Evolutionary conservation across 2,888 invertebrate species (phyloP), one percentile per base, ranked within the genome.

Genomic region (Mechanitis messenoides): DNA sequence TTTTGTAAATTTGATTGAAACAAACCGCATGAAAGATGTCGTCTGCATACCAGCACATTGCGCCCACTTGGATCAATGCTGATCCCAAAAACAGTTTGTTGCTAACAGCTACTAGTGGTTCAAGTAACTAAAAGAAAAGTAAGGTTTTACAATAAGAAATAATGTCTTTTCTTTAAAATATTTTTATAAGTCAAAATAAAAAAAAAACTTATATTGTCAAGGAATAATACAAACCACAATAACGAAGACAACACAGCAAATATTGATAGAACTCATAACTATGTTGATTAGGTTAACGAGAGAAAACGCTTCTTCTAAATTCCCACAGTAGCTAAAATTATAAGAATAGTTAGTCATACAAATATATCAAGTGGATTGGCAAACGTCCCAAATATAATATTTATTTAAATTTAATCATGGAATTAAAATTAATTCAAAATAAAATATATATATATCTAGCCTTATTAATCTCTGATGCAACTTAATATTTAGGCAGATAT

Each of bases 41-140:
- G 64, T 90, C 89, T 20, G 87, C 88, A 70, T 89, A 90, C 88
- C 87, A 88, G 68, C 89, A 90, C 63, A 90, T 68, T 71, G 87
- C 79, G 59, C 88, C 88, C 33, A 87, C 85, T 80, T 90, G 89
- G 67, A 88, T 81, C 3, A 90, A 70, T 53, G 85, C 83, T 20
- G 87, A 85, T 12, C 73, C 78, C 64, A 89, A 69, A 72, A 88
- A 89, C 58, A 89, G 66, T 71, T 90, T 90, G 68, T 80, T 89
- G 68, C 85, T 87, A 20, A 87, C 68, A 9, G 75, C 84, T 72
- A 88, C 58, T 50, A 88, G 70, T 9, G 89, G 88, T 72, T 90
- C 90, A 59, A 90, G 66, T 33, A 89, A 74, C 89, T 90, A 74
- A 69, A 83, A 82, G 53, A 46, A 12, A 55, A 12, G 50, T 55